Evolutionary conservation across 2,797 vertebrate genomes (phyloP), one percentile per base, ranked within the genome.

Genomic region (Meda fulgida): DNA sequence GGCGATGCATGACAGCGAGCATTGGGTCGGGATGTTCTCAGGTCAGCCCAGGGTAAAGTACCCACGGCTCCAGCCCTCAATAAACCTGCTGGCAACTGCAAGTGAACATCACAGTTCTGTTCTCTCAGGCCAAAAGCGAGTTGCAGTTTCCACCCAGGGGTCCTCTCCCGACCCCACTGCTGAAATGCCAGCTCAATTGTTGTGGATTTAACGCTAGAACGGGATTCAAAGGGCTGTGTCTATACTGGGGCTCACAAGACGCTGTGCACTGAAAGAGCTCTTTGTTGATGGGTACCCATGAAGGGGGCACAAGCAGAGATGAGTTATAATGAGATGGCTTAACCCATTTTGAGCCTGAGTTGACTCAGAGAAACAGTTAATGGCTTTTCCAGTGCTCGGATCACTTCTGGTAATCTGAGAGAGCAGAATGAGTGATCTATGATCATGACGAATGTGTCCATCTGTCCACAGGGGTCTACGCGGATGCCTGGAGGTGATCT

Each of bases 401-500:
- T 72, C 67, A 13, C 40, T 66, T 58, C 58, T 38, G 48, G 43
- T 51, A 48, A 81, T 38, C 8, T 34, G 38, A 80, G 29, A 78
- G 51, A 36, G 38, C 7, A 66, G 46, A n/a, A 63, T 21, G 10
- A n/a, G 23, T 63, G 40, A 26, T 75, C 29, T 67, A 34, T 46
- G 36, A 70, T 43, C 11, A 3, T 77, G 71, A 65, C 43, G 46
- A 55, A 60, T 65, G 71, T 83, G 11, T 66, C 65, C 53, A 31
- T 73, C 23, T 89, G 84, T 90, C 89, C 34, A 11, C 93, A 98
- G 97, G 96, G 96, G 46, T 94, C 95, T 0, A 83, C 88, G 65
- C 92, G 93, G 80, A 89, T 89, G 79, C 82, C 93, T 6, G 86
- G 94, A 2, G 93, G 95, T 76, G 94, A 96, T 78, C 91, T 93